phyloP scores from a whole-genome alignment of 2,113 vertebrate genomes.

The Rattus rattus region DNA sequence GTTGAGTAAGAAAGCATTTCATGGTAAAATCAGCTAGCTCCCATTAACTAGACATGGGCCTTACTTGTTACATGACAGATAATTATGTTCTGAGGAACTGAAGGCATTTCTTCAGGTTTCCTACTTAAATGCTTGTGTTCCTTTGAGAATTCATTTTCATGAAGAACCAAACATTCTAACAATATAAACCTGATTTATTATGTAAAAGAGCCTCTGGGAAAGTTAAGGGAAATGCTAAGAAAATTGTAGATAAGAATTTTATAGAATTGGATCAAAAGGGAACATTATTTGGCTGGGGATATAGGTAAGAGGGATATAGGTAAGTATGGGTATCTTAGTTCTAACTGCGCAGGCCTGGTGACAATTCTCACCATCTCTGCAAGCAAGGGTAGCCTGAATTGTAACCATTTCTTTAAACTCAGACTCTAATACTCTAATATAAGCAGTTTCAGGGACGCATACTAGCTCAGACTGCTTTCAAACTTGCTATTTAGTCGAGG shows the following conservation, averaged over 20 bases:
- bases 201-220: neutral
- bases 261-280: neutral
- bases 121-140: neutral
- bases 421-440: neutral
- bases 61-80: neutral
- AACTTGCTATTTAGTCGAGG: neutral
- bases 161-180: neutral
- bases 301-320: too few relatives aligned
- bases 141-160: conserved; percentile 10
- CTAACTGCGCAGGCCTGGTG: neutral
- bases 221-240: neutral
- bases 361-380: neutral
- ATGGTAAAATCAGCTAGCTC: neutral
- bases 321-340: neutral
- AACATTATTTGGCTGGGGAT: neutral
- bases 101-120: neutral
- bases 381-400: neutral
- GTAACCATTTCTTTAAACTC: neutral
- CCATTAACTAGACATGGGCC: neutral
- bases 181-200: neutral
- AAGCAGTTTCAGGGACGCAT: neutral
- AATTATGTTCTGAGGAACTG: neutral
- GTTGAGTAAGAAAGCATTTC: neutral
- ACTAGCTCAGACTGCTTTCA: neutral
- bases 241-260: neutral